Evolutionary conservation across 2,888 invertebrate species (phyloP), one percentile per base, ranked within the genome.

Genomic region (Gryllus longicercus): DNA sequence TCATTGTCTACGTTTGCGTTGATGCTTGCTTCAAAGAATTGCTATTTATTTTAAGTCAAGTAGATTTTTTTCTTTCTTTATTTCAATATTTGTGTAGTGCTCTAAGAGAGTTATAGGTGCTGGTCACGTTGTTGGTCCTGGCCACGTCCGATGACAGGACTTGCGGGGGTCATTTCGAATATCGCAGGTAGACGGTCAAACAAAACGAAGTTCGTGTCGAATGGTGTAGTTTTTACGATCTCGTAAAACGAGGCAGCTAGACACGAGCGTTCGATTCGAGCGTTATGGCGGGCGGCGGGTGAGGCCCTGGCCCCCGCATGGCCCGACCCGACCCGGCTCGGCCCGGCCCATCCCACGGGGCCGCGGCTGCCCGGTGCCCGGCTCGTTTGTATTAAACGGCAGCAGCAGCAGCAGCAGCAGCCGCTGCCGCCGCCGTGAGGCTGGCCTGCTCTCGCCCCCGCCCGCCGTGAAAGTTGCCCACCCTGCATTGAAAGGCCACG

Each of bases 201-300:
- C 38, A 38, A 63, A 63, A 63, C n/a, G 16, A 63, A 18, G 8
- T 63, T 63, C n/a, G 14, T 63, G 63, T 63, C 63, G 38, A 63
- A 63, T 63, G n/a, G 63, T 63, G 23, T 23, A 21, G 75, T 16
- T 75, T 75, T 16, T 75, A 75, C 23, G 75, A 75, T 75, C 75
- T 75, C 75, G 75, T 75, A 75, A 75, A 75, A 75, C 25, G 38
- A 38, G 38, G 38, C 38, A 38, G 38, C 38, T 38, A 38, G 38
- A 38, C 38, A 38, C 38, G 38, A 38, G 38, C 38, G 38, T 5
- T 38, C 38, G 38, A 38, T 38, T 5, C 8, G 38, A 38, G 38
- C 38, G 38, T 38, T 38, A 38, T 38, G 38, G 38, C 38, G 38
- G 38, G 38, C 18, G 75, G 25, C 3, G 75, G 2, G 63, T 14